A percentile compares a stretch with the other conserved stretches of the same genome.
phyloP scores from a whole-genome alignment of 2,113 vertebrate genomes.

The Phalacrocorax pelagicus region DNA sequence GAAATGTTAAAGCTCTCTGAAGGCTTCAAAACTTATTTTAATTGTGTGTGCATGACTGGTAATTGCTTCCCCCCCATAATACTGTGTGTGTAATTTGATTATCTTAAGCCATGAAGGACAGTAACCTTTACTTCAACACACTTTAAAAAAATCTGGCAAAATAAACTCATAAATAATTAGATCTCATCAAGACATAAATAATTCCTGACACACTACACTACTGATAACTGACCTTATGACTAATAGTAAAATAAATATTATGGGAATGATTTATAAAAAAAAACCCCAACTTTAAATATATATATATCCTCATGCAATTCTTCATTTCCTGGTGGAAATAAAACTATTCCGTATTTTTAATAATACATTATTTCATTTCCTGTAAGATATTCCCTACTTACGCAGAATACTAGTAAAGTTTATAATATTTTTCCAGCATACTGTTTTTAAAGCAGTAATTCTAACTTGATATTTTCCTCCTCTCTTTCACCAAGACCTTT shows the following conservation, averaged over 20 bases:
- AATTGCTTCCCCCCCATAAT: constrained; percentile 1
- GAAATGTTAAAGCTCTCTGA: not conserved
- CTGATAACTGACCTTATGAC: not conserved
- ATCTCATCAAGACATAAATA: constrained; percentile 5
- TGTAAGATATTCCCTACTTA: not conserved
- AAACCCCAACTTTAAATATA: no score
- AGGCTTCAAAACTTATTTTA: constrained; percentile 24
- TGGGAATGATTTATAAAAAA: not conserved
- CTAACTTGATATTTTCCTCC: not conserved
- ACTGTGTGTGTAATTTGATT: constrained; percentile 26
- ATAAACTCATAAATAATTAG: constrained; percentile 43
- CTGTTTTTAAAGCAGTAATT: not conserved
- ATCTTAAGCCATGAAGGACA: constrained; percentile 46
- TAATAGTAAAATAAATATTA: not conserved
- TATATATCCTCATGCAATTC: not conserved
- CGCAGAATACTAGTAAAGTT: not conserved
- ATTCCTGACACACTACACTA: not conserved
- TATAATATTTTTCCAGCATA: not conserved
- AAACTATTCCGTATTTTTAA: constrained; percentile 25
- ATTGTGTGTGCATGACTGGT: constrained; percentile 16
- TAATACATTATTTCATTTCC: constrained; percentile 46
- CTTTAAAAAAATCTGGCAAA: not conserved
- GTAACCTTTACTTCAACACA: constrained; percentile 12
- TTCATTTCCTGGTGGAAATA: constrained; percentile 29
- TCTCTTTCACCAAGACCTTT: not conserved